These are phyloP conservation scores for Paraescarpia echinospica DNA, from an alignment of 1,140 invertebrate species.

Conservation along the genomic window DNA sequence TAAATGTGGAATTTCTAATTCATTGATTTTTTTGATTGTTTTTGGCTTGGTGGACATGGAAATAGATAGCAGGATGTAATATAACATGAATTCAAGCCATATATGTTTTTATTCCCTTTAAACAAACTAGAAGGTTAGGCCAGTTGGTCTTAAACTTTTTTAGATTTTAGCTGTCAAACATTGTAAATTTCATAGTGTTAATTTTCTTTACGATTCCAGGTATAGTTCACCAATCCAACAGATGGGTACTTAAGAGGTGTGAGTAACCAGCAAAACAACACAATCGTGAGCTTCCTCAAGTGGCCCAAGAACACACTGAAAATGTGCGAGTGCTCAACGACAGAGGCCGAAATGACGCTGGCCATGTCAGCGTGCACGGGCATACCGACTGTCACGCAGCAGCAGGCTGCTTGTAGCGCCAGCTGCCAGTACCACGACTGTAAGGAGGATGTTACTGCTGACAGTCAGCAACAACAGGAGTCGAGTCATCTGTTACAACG, in stretches of 20 bases:
- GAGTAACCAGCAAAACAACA: background rate
- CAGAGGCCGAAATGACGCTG: background rate
- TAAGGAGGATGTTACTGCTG: background rate
- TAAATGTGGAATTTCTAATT: no score
- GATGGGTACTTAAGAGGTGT: background rate
- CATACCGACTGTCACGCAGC: background rate
- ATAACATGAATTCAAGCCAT: no score
- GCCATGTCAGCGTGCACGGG: background rate
- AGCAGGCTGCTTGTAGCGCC: background rate
- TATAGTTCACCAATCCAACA: background rate
- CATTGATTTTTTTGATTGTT: no score
- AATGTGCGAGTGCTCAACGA: background rate
- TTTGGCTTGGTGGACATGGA: no score
- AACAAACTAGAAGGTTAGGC: no score
- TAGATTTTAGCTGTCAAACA: background rate
- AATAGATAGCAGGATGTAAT: no score
- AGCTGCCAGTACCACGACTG: background rate
- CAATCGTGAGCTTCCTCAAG: background rate
- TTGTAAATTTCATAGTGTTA: background rate
- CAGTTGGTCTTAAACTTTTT: no score
- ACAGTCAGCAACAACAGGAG: background rate
- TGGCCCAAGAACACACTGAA: background rate
- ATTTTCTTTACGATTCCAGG: background rate
- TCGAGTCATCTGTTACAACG: background rate
- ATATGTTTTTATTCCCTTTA: no score